Base-by-base conservation (phyloP, 2,888 invertebrate species). In the Hydropsyche betteni region DNA sequence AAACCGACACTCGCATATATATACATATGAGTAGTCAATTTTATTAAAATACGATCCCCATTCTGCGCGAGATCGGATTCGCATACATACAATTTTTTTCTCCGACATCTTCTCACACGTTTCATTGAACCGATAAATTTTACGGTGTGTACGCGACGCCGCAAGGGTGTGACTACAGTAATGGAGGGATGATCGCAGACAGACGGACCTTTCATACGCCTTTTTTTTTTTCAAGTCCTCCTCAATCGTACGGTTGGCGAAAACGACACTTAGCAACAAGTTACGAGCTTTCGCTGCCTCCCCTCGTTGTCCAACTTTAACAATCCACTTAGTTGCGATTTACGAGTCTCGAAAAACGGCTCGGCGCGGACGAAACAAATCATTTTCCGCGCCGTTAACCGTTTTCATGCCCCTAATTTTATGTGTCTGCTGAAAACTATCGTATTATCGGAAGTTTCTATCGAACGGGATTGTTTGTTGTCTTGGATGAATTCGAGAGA, bases 331-430 rank as follows among this genome's bases (percentile, higher is more conserved):
- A 50, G 64, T 64, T 16, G 16, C 68, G 52, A 76, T 76, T 76
- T 76, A 76, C 76, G 73, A 76, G 69, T 24, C 12, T 16, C 64
- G 64, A 74, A 69, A 69, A 24, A 10, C 68, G 68, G 24, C 2
- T 24, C 24, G 24, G 36, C 8, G 16, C 36, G 69, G 16, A 44
- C 38, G 72, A 73, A 77, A 75, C 75, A 64, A 75, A 75, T 75
- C 74, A 77, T 77, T 74, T 77, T 74, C 73, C 75, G 53, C 34
- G 34, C 75, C 75, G 69, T 75, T 75, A 50, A 55, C 50, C 58
- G 34, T 34, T 70, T 70, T 53, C 44, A 10, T 34, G 52, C 70
- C 8, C 10, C 33, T 69, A 69, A 12, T 69, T 74, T 74, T 68
- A 16, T 44, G 3, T 24, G 44, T 74, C 24, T 33, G 33, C 14